Conservation (phyloP, 2,888 invertebrate species). For the Serrognathus titanus region DNA sequence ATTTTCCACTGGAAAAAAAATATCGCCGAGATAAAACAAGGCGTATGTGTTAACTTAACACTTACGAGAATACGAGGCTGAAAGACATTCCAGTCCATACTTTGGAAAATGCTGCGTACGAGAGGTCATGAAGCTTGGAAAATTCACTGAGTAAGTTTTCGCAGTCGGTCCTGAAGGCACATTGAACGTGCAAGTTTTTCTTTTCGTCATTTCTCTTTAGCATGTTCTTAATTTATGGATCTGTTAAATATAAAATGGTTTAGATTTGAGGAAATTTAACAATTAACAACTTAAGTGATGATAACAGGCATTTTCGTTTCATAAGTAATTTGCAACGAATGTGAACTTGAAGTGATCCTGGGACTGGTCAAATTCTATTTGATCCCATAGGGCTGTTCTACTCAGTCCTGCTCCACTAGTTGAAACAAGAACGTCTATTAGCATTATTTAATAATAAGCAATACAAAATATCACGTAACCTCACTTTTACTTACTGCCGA, state of each 20-base stretch:
- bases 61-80: conserved; percentile 35
- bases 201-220: background rate
- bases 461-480: too few relatives aligned
- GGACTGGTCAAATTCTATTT: too few relatives aligned
- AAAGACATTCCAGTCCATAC: conserved; percentile 35
- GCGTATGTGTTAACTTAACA: background rate
- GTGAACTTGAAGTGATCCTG: too few relatives aligned
- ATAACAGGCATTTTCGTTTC: too few relatives aligned
- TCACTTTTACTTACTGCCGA: too few relatives aligned
- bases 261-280: background rate
- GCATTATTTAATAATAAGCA: too few relatives aligned
- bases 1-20: conserved; percentile 31
- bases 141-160: conserved; percentile 34
- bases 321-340: too few relatives aligned
- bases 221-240: background rate
- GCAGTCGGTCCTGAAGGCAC: conserved; percentile 36
- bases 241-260: background rate
- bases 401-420: too few relatives aligned
- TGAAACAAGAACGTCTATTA: too few relatives aligned
- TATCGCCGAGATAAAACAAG: background rate
- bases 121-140: conserved; percentile 27
- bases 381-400: too few relatives aligned
- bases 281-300: too few relatives aligned
- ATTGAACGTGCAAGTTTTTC: conserved; percentile 16
- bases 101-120: conserved; percentile 31